A percentile compares a stretch with the other conserved stretches of the same genome.
phyloP scores from a whole-genome alignment of 2,888 invertebrate species.

The Electrophaes corylata region DNA sequence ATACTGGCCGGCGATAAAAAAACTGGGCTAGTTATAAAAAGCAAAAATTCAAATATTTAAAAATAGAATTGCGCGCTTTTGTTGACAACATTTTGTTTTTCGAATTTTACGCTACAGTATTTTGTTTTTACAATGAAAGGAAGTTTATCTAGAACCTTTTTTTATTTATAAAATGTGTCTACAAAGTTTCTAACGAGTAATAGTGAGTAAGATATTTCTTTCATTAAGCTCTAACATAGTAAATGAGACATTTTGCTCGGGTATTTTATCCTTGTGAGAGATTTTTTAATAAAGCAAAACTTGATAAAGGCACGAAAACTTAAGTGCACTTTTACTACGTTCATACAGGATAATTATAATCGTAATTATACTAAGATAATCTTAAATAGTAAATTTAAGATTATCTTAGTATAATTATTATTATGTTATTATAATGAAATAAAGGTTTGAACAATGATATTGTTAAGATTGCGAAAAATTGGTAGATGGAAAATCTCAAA shows the following conservation, averaged over 20 bases:
- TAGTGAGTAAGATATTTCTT: background rate
- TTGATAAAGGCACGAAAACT: background rate
- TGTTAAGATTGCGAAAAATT: too few relatives aligned
- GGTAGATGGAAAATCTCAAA: too few relatives aligned
- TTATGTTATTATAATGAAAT: too few relatives aligned
- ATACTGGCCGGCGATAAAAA: conserved; percentile 6
- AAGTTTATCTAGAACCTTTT: background rate
- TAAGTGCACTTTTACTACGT: background rate
- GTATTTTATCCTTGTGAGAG: conserved; percentile 11
- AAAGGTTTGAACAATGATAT: too few relatives aligned
- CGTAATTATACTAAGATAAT: too few relatives aligned
- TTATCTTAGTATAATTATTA: too few relatives aligned
- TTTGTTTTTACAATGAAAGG: background rate
- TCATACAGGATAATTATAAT: background rate
- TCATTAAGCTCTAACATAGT: conserved; percentile 17
- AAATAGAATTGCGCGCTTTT: conserved; percentile 1
- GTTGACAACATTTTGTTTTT: background rate
- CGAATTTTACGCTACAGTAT: too few relatives aligned
- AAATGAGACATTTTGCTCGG: conserved; percentile 24
- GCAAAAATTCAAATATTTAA: background rate
- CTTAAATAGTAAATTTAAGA: too few relatives aligned
- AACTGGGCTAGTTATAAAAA: background rate
- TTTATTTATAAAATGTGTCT: background rate
- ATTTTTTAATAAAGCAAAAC: conserved; percentile 21
- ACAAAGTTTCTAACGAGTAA: background rate